Evolutionary conservation across 2,113 vertebrate species (phyloP), one percentile per base, ranked within the genome.

Genomic region (Nibea coibor): DNA sequence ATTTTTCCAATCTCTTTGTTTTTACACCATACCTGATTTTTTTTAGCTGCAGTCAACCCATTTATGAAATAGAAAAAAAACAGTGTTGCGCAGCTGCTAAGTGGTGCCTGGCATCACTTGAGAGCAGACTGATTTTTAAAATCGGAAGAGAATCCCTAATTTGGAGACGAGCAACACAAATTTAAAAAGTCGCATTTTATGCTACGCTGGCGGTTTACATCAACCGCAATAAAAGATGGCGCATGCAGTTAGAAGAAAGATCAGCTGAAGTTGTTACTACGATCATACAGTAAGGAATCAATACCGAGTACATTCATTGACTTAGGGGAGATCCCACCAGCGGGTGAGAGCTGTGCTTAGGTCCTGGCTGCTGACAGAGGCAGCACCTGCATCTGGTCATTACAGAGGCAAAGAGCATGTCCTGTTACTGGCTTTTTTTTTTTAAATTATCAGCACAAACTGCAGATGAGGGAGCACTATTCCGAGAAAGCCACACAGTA

Each of bases 271-370:
- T 47, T 72, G 14, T 59, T 26, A 72, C 24, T 54, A 3, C 43
- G 72, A 48, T 65, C 61, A 58, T 53, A 72, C 2, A 71, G 47
- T 53, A 53, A 39, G n/a, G n/a, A 68, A 68, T 78, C 63, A 43
- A 57, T 62, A 62, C 47, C 10, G 19, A 68, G 42, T 19, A 35
- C 53, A 59, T 43, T 68, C 26, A 61, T 16, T 71, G 64, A 61
- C 54, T 14, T 43, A 12, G 11, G 26, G 39, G 45, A 61, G 19
- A 28, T 74, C 22, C 43, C 16, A 24, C 2, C 16, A 56, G 57
- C 54, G 45, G 66, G 22, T 6, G 10, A 57, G 22, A 62, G 54
- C 56, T 69, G 66, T 31, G 10, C 31, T 15, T 22, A 16, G 28
- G 22, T 68, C 42, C 50, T 75, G 43, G 63, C 69, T 51, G 58